Conservation (phyloP, 2,888 invertebrate species). For the Dryobotodes eremita region DNA sequence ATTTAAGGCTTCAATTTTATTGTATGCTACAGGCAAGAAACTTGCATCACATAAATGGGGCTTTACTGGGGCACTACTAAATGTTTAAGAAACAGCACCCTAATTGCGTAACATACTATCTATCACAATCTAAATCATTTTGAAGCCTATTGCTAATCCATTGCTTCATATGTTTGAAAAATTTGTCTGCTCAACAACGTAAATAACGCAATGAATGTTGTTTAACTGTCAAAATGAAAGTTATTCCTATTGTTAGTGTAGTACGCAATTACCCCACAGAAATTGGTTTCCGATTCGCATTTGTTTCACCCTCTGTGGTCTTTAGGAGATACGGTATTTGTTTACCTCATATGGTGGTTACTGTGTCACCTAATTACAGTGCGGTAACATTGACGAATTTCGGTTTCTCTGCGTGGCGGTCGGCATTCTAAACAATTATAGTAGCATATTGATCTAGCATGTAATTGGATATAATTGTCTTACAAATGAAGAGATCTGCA, state of each 20-base stretch:
- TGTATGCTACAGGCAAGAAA: background rate
- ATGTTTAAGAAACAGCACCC: background rate
- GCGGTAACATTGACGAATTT: background rate
- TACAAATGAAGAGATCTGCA: background rate
- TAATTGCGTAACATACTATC: too few relatives aligned
- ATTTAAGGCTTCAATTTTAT: too few relatives aligned
- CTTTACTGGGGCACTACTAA: too few relatives aligned
- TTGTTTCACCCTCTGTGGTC: background rate
- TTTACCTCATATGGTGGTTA: background rate
- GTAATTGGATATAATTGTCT: background rate
- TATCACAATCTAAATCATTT: too few relatives aligned
- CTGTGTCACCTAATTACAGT: background rate
- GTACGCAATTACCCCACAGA: too few relatives aligned
- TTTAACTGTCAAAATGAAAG: too few relatives aligned
- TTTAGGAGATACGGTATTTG: background rate
- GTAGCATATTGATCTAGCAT: background rate
- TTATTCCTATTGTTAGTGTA: too few relatives aligned
- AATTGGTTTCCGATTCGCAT: background rate
- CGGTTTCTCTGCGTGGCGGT: too few relatives aligned
- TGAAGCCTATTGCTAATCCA: too few relatives aligned
- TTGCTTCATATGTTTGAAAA: too few relatives aligned
- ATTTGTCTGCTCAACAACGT: too few relatives aligned
- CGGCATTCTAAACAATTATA: background rate
- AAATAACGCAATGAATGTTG: too few relatives aligned
- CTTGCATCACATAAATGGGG: background rate